Conservation (phyloP, 1,140 invertebrate species). For the Drosophila prosaltans region DNA sequence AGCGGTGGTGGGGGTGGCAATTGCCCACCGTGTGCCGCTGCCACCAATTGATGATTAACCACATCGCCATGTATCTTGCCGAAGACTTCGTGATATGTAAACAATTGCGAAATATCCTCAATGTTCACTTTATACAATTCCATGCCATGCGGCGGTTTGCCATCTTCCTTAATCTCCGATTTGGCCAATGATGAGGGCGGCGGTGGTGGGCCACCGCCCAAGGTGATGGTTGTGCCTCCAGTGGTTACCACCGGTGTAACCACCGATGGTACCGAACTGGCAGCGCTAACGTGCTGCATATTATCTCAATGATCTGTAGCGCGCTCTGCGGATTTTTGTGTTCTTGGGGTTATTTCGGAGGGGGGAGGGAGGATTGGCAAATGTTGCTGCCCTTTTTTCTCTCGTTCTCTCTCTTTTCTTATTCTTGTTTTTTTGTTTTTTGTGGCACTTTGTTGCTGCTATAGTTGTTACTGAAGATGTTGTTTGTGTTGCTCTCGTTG, state of each 20-base stretch:
- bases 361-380: slow-evolving; percentile 16
- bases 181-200: slow-evolving; percentile 82
- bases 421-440: slow-evolving; percentile 44
- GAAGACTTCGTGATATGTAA: slow-evolving; percentile 94
- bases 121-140: slow-evolving; percentile 93
- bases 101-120: slow-evolving; percentile 91
- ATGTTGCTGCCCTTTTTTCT: slow-evolving; percentile 18
- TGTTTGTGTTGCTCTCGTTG: slow-evolving; percentile 33
- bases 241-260: slow-evolving; percentile 84
- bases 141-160: slow-evolving; percentile 87
- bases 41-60: slow-evolving; percentile 83
- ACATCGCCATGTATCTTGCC: slow-evolving; percentile 89
- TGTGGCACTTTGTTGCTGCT: slow-evolving; percentile 40
- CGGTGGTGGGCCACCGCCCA: slow-evolving; percentile 87
- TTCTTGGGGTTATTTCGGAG: slow-evolving; percentile 28
- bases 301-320: slow-evolving; percentile 13
- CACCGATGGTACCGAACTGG: slow-evolving; percentile 73
- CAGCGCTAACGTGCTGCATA: slow-evolving; percentile 77
- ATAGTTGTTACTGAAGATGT: neutral
- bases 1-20: slow-evolving; percentile 68
- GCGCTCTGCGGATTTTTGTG: slow-evolving; percentile 6
- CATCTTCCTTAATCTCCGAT: slow-evolving; percentile 84
- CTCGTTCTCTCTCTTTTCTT: slow-evolving; percentile 36
- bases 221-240: slow-evolving; percentile 86
- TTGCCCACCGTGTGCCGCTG: slow-evolving; percentile 69